phyloP scores from a whole-genome alignment of 2,888 invertebrate genomes.

The Scaptomyza reducta region DNA sequence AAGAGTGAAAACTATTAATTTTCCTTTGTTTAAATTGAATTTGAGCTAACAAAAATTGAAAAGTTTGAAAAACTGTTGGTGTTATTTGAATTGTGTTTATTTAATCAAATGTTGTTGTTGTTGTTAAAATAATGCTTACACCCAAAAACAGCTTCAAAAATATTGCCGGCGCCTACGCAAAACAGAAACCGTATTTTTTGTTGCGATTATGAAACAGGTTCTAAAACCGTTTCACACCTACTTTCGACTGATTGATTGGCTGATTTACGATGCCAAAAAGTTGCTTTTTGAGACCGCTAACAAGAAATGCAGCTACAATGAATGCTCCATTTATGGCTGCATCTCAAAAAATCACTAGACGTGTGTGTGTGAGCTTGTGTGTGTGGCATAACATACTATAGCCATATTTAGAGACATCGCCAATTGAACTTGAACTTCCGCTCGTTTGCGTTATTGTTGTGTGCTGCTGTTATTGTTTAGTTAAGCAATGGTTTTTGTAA shows the following conservation, averaged over 20 bases:
- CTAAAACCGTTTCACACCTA: conserved; percentile 40
- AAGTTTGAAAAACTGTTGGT: not conserved
- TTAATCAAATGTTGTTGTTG: not conserved
- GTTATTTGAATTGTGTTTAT: not conserved
- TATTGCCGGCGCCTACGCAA: conserved; percentile 21
- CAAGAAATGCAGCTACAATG: conserved; percentile 45
- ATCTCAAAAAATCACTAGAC: conserved; percentile 8
- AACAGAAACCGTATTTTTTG: conserved; percentile 6
- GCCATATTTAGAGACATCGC: conserved; percentile 59
- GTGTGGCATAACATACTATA: conserved; percentile 23
- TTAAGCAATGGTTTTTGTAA: conserved; percentile 60
- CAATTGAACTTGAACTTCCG: conserved; percentile 77
- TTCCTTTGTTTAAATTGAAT: too few relatives aligned
- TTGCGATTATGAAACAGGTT: conserved; percentile 19
- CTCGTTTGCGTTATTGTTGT: conserved; percentile 14
- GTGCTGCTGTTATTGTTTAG: conserved; percentile 20
- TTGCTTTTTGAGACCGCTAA: conserved; percentile 1
- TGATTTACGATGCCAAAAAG: conserved; percentile 13
- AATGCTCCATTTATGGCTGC: conserved; percentile 44
- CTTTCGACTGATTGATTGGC: conserved; percentile 42
- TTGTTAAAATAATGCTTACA: not conserved
- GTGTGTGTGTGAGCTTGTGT: conserved; percentile 11
- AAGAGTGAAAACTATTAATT: not conserved
- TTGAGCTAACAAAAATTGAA: not conserved
- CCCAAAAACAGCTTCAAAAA: not conserved